Base-by-base conservation (phyloP, 2,888 invertebrate species). In the Ommatoiulus sabulosus region DNA sequence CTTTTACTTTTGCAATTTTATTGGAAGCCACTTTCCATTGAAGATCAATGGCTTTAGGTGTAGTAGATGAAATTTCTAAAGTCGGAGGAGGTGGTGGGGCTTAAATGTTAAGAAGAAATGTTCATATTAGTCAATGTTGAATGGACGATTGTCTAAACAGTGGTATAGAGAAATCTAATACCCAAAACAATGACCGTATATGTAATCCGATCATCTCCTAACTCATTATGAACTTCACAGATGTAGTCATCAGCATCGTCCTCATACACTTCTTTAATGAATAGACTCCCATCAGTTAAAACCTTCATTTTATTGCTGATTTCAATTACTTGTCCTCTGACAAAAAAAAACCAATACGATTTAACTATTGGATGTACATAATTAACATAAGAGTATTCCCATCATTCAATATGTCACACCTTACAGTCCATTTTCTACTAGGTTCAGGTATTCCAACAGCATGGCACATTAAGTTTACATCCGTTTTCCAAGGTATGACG, bases 181-280 rank as follows among this genome's bases (percentile, higher is more conserved):
- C 96, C 96, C 91, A 97, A 96, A 0, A 98, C 97, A 90, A 97
- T 95, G 88, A 98, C 94, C 89, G 96, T 96, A 93, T 98, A 97
- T 0, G 97, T 97, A 88, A 98, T 97, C 20, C 97, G 96, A 92
- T 98, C 98, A 91, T 97, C 96, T 87, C 98, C 98, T 92, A 97
- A 97, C 44, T 96, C 95, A 93, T 98, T 98, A 92, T 97, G 97
- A 24, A 97, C 98, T 91, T 96, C 96, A 93, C 98, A 98, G 0
- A 97, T 96, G 92, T 98, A 98, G 93, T 98, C 98, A 88, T 97
- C 98, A 89, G 97, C 97, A 93, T 98, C 98, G 90, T 96, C 95
- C 46, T 97, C 95, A 87, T 96, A 96, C 0, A 98, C 97, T 90
- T 97, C 96, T 89, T 96, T 96, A 90, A 98, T 97, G 91, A 97